Evolutionary conservation across 2,113 vertebrate species (phyloP).

Genomic region (Cyphomyrus discorhynchus): DNA sequence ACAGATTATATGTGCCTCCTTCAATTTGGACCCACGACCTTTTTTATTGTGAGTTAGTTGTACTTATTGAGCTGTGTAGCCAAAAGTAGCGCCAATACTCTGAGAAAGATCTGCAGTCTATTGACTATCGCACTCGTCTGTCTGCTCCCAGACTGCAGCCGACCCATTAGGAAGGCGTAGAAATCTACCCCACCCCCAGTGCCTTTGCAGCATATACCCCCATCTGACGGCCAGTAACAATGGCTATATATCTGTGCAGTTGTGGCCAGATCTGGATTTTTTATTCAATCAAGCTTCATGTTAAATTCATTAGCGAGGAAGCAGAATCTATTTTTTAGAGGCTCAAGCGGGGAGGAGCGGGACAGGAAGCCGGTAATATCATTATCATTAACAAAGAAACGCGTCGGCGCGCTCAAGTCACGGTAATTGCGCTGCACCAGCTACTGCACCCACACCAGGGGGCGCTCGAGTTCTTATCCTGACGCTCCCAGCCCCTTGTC

Average conservation of each 20-base stretch:
- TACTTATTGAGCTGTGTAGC: background rate
- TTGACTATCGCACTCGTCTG: background rate
- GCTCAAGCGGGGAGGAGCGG: background rate
- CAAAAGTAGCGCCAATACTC: background rate
- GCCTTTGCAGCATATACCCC: background rate
- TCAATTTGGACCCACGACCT: background rate
- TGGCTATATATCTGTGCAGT: background rate
- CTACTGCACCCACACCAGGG: constrained; percentile 48
- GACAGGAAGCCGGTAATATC: background rate
- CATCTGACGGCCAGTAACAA: background rate
- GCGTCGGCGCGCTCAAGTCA: background rate
- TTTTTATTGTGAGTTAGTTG: background rate
- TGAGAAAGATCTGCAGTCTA: background rate
- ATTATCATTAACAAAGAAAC: background rate
- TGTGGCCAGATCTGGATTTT: background rate
- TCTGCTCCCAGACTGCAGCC: constrained; percentile 49
- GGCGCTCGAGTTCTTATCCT: background rate
- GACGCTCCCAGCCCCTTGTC: background rate
- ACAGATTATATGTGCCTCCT: background rate
- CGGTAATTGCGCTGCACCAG: background rate
- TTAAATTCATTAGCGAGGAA: constrained; percentile 11
- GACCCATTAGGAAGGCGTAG: constrained; percentile 70
- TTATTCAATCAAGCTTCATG: background rate
- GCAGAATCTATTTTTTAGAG: background rate
- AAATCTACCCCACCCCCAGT: constrained; percentile 63